Evolutionary conservation across 2,888 invertebrate genomes (phyloP).

Genomic region (Campopleginae sp.): DNA sequence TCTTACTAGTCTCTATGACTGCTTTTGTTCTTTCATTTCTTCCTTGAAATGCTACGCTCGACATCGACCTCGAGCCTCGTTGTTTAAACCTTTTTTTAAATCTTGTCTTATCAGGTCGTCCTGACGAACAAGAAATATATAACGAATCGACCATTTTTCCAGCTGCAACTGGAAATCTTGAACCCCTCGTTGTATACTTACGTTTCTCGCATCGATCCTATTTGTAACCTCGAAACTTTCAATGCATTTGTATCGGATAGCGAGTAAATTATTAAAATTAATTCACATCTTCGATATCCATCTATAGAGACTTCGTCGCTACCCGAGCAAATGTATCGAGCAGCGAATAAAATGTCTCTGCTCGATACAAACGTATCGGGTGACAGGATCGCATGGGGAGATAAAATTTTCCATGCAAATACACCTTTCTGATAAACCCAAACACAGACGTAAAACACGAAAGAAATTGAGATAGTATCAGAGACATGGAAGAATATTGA

Average conservation of each 20-base stretch:
- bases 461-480: background rate
- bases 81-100: conserved; percentile 40
- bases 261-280: background rate
- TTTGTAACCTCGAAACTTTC: background rate
- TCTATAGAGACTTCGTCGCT: background rate
- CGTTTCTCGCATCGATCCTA: background rate
- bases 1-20: background rate
- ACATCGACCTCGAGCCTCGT: conserved; percentile 36
- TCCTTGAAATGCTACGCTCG: conserved; percentile 22
- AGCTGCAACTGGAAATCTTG: conserved; percentile 2
- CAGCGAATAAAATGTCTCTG: conserved; percentile 2
- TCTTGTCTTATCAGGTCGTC: background rate
- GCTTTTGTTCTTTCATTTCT: conserved; percentile 22
- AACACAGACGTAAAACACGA: background rate
- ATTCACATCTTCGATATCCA: background rate
- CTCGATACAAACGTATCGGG: background rate
- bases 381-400: background rate
- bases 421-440: background rate
- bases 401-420: background rate
- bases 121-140: background rate
- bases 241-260: background rate
- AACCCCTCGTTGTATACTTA: background rate
- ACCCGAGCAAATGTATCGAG: background rate
- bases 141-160: background rate
- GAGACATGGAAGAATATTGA: background rate